Percentiles rank a stretch among this genome's conserved stretches.
phyloP scores from a whole-genome alignment of 1,140 invertebrate species.

The Brachionus paranguensis region DNA sequence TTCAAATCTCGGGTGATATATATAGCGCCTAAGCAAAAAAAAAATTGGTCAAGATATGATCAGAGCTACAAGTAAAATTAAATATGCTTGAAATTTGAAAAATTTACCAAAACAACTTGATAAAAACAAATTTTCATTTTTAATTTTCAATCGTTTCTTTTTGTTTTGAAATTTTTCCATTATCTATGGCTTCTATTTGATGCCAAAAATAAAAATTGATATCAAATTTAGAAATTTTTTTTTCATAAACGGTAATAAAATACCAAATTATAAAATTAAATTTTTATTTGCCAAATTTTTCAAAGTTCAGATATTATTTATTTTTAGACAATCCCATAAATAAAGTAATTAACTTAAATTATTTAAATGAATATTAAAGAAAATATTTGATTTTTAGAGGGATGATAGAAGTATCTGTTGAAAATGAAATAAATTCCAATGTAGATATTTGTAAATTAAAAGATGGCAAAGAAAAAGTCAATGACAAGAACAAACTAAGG shows the following conservation, averaged over 20 bases:
- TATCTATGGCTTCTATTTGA: neutral
- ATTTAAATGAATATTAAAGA: neutral
- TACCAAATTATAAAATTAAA: neutral
- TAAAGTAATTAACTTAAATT: too few relatives aligned
- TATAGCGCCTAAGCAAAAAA: neutral
- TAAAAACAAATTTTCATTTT: neutral
- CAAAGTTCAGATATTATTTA: neutral
- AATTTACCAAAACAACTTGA: neutral
- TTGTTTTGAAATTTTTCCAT: neutral
- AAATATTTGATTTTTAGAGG: neutral
- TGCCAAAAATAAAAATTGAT: neutral
- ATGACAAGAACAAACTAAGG: neutral
- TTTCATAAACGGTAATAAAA: neutral
- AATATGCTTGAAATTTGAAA: neutral
- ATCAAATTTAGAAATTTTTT: neutral
- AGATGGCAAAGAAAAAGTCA: neutral
- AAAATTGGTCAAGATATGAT: neutral
- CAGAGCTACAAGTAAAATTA: neutral
- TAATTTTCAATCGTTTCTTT: neutral
- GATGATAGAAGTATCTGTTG: neutral
- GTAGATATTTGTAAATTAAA: neutral
- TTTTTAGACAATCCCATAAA: neutral
- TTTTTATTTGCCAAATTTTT: neutral
- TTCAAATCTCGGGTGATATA: constrained; percentile 16
- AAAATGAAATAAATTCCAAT: neutral